Conservation (phyloP, 2,888 invertebrate genomes). For the Chloromyia formosa region DNA sequence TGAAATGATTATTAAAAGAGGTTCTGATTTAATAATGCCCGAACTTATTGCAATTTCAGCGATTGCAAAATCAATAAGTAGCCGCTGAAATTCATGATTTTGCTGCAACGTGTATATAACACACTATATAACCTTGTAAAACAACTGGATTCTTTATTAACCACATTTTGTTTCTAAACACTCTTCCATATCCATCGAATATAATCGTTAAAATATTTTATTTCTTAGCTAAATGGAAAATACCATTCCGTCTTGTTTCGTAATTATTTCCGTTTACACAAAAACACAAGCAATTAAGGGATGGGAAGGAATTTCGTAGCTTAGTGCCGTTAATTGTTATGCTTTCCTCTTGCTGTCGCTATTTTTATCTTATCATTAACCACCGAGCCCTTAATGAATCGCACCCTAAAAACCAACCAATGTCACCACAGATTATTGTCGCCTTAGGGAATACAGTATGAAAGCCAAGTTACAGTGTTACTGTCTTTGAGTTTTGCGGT, state of each 20-base stretch:
- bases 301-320: slow-evolving; percentile 7
- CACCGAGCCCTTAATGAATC: slow-evolving; percentile 24
- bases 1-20: too few relatives aligned
- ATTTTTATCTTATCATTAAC: slow-evolving; percentile 41
- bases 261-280: slow-evolving; percentile 18
- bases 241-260: neutral
- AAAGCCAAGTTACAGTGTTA: neutral
- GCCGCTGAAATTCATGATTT: too few relatives aligned
- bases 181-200: neutral
- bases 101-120: too few relatives aligned
- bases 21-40: too few relatives aligned
- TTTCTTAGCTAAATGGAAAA: neutral
- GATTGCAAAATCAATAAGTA: too few relatives aligned
- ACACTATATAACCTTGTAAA: too few relatives aligned
- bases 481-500: neutral
- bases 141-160: neutral
- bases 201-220: neutral
- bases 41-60: too few relatives aligned
- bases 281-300: slow-evolving; percentile 20
- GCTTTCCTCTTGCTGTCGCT: slow-evolving; percentile 26
- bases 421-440: slow-evolving; percentile 6
- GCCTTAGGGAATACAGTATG: slow-evolving; percentile 7
- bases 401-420: slow-evolving; percentile 19
- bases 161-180: neutral
- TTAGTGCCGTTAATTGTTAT: slow-evolving; percentile 41